Base-by-base conservation (phyloP, 1,140 invertebrate species). In the Bactericera cockerelli region DNA sequence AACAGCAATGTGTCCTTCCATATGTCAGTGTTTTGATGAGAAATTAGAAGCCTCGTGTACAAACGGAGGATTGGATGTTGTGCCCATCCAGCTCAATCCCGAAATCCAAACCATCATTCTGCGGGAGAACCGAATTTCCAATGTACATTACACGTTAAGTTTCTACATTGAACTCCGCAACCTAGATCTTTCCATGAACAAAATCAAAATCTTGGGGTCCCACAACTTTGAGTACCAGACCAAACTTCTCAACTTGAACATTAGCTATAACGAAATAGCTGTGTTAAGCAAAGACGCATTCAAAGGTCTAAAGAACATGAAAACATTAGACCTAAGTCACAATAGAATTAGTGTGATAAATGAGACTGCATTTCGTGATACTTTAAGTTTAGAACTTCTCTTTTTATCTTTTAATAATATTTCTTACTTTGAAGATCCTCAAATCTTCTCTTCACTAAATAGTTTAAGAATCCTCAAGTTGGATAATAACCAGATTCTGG, bases 81-180 rank as follows among this genome's bases (percentile, higher is more conserved):
- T 91, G 26, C 89, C 89, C 28, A 89, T 90, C 60, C 87, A 89
- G 67, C 76, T 92, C 63, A 91, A 92, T 68, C 86, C 86, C n/a
- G 84, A 87, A 67, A 78, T 86, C 26, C 79, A 78, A 22, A 79
- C 82, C 67, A 81, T 89, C 66, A 84, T 87, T 66, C 76, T 89
- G 28, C 83, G 83, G 0, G 76, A 78, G 63, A 89, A 89, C 68
- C 76, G 79, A 42, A 86, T 89, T 63, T 74, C 75, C 64, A 82
- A 78, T 64, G 73, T 89, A 1, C 79, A 82, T 54, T 83, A 81
- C 65, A 81, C 84, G 1, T 79, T 89, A 63, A 76, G 75, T 14
- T 85, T 89, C 70, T 89, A 91, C 71, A 79, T 81, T n/a, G 82
- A 83, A 63, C 74, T 93, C 25, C 78, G 81, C 65, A 77, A 79